Base-by-base conservation (phyloP, 1,140 invertebrate species). In the Drosophila navojoa region DNA sequence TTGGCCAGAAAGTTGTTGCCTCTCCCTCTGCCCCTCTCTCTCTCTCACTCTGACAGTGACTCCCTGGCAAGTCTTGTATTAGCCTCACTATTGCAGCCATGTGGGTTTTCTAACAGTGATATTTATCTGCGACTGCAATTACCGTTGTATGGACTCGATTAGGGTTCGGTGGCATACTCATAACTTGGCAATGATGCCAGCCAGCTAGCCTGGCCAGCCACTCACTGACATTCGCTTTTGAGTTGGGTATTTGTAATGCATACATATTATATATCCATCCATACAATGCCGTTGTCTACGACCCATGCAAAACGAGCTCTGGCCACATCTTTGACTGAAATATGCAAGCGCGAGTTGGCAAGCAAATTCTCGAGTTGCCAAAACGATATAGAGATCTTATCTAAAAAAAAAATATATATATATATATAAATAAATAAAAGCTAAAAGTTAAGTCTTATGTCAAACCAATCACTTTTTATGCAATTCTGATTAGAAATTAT, bases 91-190 rank as follows among this genome's bases (percentile, higher is more conserved):
- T 50, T 60, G 55, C 53, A 70, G 67, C 68, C 79, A 79, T 84
- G 84, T 86, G 84, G 84, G 82, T 86, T 78, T 87, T 89, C 82
- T 87, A 87, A 87, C 82, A 79, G 76, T 87, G 79, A 84, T 87
- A 87, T 89, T 87, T 89, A 89, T 87, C 79, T 74, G 70, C 76
- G 40, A 84, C 79, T 79, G 79, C 79, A 89, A 89, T 87, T 87
- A 84, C 79, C 82, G 84, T 87, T 86, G 82, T 76, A 86, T 86
- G 81, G 68, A 74, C 81, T 86, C 81, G 81, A 87, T 86, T 86
- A 87, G 81, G 81, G 82, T 82, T 77, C 64, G 82, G 50, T 81
- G 82, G 71, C 76, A 76, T 74, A 77, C 81, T 81, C 79, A 85
- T 85, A 87, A 86, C 79, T 84, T 57, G 79, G 25, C 54, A 68